These are phyloP conservation scores for Perdita meconis DNA, from an alignment of 2,888 invertebrate species.

Conservation along the genomic window DNA sequence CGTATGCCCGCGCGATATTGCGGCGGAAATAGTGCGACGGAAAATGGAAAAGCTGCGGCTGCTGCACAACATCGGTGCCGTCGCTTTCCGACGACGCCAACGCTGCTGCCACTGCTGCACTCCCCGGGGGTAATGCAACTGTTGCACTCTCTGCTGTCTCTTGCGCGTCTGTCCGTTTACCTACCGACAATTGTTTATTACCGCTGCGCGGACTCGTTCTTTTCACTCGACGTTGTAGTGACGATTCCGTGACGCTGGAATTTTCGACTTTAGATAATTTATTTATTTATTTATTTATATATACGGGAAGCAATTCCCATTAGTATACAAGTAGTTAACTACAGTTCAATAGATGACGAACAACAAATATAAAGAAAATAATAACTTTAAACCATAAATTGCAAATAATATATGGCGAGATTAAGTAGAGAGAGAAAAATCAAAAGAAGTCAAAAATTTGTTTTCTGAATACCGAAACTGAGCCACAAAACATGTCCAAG, in stretches of 20 bases:
- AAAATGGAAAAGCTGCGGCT: constrained; percentile 69
- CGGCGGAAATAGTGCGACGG: constrained; percentile 66
- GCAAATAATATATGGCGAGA: no score
- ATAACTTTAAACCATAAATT: no score
- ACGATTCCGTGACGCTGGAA: constrained; percentile 8
- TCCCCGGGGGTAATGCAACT: constrained; percentile 50
- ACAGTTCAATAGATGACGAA: no score
- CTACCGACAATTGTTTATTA: constrained; percentile 46
- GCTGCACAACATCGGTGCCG: constrained; percentile 41
- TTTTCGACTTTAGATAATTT: constrained; percentile 21
- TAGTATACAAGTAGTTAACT: no score
- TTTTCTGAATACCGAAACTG: no score
- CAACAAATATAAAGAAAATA: no score
- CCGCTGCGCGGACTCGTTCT: constrained; percentile 16
- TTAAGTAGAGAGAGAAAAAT: no score
- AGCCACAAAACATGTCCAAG: no score
- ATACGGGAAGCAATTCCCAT: no score
- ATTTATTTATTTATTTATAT: no score
- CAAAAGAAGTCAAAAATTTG: no score
- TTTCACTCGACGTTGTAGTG: no score
- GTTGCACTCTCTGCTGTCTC: constrained; percentile 58
- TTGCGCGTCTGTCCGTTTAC: constrained; percentile 25
- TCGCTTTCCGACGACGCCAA: constrained; percentile 28
- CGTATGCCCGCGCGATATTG: constrained; percentile 64
- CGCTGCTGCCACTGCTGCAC: constrained; percentile 24